Evolutionary conservation across 2,113 vertebrate species (phyloP).

Genomic region (Deroptyus accipitrinus): DNA sequence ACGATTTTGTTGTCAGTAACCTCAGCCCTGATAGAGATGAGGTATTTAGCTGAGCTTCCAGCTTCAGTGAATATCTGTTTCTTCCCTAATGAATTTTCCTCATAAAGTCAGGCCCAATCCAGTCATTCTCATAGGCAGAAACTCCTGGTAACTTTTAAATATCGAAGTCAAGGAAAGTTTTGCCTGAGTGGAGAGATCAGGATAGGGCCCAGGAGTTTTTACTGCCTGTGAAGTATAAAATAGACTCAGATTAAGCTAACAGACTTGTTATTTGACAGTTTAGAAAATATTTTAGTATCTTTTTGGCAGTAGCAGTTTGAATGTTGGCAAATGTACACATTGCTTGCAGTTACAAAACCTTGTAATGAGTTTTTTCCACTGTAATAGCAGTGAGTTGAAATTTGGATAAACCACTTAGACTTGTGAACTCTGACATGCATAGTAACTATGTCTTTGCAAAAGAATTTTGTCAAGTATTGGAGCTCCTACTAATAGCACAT

Average conservation of each 20-base stretch:
- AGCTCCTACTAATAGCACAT: slow-evolving; percentile 87
- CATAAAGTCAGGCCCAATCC: neutral
- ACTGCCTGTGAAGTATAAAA: slow-evolving; percentile 70
- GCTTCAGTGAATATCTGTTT: neutral
- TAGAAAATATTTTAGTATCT: slow-evolving; percentile 85
- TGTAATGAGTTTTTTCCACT: slow-evolving; percentile 80
- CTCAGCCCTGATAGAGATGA: neutral
- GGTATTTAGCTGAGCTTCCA: neutral
- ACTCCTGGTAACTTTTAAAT: neutral
- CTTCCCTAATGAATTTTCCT: neutral
- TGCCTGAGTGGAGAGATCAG: neutral
- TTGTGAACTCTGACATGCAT: slow-evolving; percentile 83
- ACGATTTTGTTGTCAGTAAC: neutral
- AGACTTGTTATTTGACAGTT: slow-evolving; percentile 84
- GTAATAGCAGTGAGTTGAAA: slow-evolving; percentile 79
- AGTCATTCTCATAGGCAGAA: fast-evolving
- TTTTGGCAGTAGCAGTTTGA: slow-evolving; percentile 80
- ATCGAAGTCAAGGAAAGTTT: neutral
- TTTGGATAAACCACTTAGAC: slow-evolving; percentile 84
- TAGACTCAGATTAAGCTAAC: slow-evolving; percentile 79
- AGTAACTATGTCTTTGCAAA: slow-evolving; percentile 82
- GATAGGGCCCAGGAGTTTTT: slow-evolving; percentile 59
- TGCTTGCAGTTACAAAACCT: slow-evolving; percentile 77
- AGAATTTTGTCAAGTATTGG: slow-evolving; percentile 84
- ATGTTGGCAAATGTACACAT: slow-evolving; percentile 78